Conservation (phyloP, 2,888 invertebrate genomes). For the Achlya flavicornis region DNA sequence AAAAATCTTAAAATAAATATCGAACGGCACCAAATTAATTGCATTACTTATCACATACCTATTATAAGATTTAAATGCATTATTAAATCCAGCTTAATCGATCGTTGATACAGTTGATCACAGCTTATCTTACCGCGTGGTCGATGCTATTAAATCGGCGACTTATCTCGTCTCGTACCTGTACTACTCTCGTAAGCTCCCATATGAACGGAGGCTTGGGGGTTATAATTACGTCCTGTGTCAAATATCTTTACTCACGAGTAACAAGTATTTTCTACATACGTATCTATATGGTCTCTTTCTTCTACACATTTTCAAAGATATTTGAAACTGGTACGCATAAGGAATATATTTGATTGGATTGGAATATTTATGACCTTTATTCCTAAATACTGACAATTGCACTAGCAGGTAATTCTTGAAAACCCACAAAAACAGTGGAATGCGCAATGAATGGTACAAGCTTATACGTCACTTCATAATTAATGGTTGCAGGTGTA, state of each 20-base stretch:
- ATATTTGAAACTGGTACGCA: constrained; percentile 5
- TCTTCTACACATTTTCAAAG: not conserved
- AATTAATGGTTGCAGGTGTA: constrained; percentile 18
- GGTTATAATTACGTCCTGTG: constrained; percentile 7
- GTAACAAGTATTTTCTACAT: not conserved
- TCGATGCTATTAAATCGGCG: too few relatives aligned
- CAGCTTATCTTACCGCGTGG: too few relatives aligned
- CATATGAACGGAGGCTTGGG: constrained; percentile 7
- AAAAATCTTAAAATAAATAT: not conserved
- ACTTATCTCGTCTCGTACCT: not conserved
- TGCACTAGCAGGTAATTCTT: constrained; percentile 19
- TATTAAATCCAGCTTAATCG: not conserved
- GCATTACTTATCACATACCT: not conserved
- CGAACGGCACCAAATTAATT: not conserved
- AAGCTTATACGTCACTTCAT: constrained; percentile 18
- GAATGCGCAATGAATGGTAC: constrained; percentile 25
- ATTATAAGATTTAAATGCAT: not conserved
- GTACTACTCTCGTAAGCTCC: not conserved
- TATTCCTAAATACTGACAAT: constrained; percentile 14
- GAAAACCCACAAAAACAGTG: constrained; percentile 16
- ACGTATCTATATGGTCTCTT: too few relatives aligned
- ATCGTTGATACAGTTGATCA: too few relatives aligned
- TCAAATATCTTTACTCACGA: constrained; percentile 10
- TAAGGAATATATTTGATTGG: not conserved
- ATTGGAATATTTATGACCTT: not conserved